These are phyloP conservation scores for Acipenser oxyrinchus DNA, from an alignment of 2,797 vertebrate species.

Conservation along the genomic window DNA sequence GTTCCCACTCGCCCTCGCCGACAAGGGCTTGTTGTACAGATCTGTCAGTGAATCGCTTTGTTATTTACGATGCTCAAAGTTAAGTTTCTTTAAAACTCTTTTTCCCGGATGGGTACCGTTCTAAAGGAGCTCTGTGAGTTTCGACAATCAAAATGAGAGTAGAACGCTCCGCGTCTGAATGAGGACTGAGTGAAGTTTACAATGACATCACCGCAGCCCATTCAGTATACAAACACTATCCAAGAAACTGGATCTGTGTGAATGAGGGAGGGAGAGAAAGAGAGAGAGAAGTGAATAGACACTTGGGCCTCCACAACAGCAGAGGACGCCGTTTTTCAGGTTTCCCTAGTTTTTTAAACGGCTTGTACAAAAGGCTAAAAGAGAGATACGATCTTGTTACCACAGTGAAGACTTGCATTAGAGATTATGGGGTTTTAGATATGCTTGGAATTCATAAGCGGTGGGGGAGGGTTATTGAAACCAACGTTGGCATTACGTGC, in stretches of 20 bases:
- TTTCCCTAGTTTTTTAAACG: background rate
- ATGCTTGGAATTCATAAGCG: too few species aligned
- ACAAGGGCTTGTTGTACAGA: constrained; percentile 31
- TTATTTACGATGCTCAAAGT: constrained; percentile 14
- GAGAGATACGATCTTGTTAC: too few species aligned
- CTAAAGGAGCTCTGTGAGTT: background rate
- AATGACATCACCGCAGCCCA: constrained; percentile 59
- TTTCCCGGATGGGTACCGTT: background rate
- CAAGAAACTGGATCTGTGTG: background rate
- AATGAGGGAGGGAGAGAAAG: background rate
- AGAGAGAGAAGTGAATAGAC: background rate
- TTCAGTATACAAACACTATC: constrained; percentile 29
- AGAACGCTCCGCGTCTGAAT: constrained; percentile 40
- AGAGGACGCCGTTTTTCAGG: constrained; percentile 33
- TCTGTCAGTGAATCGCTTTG: constrained; percentile 28
- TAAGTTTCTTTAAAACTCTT: constrained; percentile 15
- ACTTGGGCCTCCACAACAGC: constrained; percentile 29
- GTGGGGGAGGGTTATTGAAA: too few species aligned
- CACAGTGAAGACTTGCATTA: too few species aligned
- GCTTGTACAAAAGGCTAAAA: too few species aligned
- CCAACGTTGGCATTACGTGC: too few species aligned
- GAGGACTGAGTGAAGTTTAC: constrained; percentile 56
- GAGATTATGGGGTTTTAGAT: too few species aligned
- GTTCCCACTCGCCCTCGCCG: constrained; percentile 30
- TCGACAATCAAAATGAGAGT: constrained; percentile 14